These are phyloP conservation scores for Pangasius krempfi DNA, from an alignment of 2,797 vertebrate species.

Conservation along the genomic window DNA sequence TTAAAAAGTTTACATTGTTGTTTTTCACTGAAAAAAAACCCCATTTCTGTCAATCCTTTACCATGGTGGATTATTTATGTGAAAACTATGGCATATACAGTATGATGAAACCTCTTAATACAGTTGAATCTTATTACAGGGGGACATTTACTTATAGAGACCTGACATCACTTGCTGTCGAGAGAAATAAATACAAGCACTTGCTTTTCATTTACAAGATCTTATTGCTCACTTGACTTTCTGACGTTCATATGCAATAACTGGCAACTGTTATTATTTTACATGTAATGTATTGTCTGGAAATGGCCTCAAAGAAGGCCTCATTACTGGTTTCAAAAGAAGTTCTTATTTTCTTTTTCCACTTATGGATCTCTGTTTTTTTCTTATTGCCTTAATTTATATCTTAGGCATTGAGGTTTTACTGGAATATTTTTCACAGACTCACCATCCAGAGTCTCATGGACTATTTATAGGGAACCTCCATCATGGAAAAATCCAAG, in stretches of 20 bases:
- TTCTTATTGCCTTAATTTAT: not conserved
- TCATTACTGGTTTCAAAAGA: not conserved
- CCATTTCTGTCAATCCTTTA: not conserved
- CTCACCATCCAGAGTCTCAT: slow-evolving; percentile 48
- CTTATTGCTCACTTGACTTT: not conserved
- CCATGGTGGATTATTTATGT: not conserved
- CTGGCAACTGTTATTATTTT: not conserved
- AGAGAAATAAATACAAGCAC: not conserved
- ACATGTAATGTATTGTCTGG: not conserved
- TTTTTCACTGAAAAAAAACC: not conserved
- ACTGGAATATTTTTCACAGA: slow-evolving; percentile 23
- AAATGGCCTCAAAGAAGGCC: not conserved
- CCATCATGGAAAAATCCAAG: slow-evolving; percentile 58
- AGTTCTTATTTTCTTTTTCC: slow-evolving; percentile 3
- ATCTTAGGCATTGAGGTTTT: slow-evolving; percentile 26
- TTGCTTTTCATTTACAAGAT: not conserved
- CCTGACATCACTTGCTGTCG: not conserved
- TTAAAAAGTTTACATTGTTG: not conserved
- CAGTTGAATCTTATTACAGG: not conserved
- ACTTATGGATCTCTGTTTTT: not conserved
- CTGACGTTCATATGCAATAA: not conserved
- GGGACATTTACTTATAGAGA: not conserved
- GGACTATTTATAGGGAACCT: slow-evolving; percentile 54
- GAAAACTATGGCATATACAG: not conserved
- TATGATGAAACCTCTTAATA: not conserved